phyloP scores from a whole-genome alignment of 2,888 invertebrate species.

The Ommatoiulus sabulosus region DNA sequence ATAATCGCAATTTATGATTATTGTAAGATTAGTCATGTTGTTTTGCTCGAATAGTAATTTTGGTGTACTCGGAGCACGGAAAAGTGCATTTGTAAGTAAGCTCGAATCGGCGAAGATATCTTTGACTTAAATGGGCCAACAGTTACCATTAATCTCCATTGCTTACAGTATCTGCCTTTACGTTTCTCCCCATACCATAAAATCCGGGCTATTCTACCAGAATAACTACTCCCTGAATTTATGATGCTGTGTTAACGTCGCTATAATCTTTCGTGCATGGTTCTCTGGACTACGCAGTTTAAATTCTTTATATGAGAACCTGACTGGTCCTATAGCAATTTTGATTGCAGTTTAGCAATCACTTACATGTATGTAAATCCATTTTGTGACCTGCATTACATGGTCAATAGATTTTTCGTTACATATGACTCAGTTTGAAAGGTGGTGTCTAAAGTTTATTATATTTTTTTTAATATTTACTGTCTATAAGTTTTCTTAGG shows the following conservation, averaged over 20 bases:
- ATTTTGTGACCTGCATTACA: no score
- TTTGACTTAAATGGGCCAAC: not conserved
- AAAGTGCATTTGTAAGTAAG: not conserved
- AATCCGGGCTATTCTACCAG: not conserved
- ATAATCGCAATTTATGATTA: not conserved
- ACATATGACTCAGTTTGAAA: no score
- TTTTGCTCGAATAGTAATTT: not conserved
- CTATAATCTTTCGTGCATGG: not conserved
- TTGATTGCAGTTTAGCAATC: no score
- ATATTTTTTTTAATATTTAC: no score
- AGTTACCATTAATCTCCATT: slow-evolving; percentile 27
- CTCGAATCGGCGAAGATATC: not conserved
- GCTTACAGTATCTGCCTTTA: slow-evolving; percentile 35
- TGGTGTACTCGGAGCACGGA: not conserved
- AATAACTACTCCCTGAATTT: not conserved
- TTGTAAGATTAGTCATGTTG: slow-evolving; percentile 4
- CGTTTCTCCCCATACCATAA: slow-evolving; percentile 8
- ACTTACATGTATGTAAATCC: no score
- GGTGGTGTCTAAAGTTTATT: no score
- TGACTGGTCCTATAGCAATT: no score
- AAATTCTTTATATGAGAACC: no score
- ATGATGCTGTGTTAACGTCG: not conserved
- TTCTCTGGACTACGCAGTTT: not conserved
- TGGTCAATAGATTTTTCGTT: no score
- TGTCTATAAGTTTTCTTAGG: no score